Percentiles rank a stretch among this genome's conserved stretches.
phyloP scores from a whole-genome alignment of 2,797 vertebrate species.

The Sciurus carolinensis region DNA sequence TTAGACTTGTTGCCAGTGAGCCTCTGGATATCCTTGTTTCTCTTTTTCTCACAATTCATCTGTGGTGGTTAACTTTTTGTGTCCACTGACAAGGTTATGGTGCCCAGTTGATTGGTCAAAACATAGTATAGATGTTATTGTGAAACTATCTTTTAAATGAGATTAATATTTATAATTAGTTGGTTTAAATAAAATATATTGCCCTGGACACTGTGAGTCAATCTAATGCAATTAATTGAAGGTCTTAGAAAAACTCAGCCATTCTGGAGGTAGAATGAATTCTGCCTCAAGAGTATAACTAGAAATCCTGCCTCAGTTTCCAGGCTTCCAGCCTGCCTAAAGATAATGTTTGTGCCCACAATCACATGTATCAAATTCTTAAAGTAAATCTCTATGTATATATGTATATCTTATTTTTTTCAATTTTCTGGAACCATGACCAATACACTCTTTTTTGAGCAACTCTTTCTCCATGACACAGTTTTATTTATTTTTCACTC shows the following conservation, averaged over 20 bases:
- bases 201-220: not conserved
- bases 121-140: not conserved
- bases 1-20: not conserved
- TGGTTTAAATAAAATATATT: not conserved
- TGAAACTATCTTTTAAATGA: conserved; percentile 36
- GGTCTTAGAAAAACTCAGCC: not conserved
- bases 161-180: not conserved
- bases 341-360: not conserved
- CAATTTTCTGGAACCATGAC: not conserved
- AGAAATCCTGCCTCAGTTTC: not conserved
- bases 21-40: not conserved
- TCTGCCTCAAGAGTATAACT: not conserved
- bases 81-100: not conserved
- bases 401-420: not conserved
- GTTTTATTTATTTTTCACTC: conserved; percentile 10
- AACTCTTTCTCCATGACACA: not conserved
- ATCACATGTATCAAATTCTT: not conserved
- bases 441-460: not conserved
- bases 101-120: not conserved
- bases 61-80: not conserved
- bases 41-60: not conserved
- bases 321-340: not conserved
- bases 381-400: not conserved
- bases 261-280: not conserved
- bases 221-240: not conserved